Conservation (phyloP, 2,888 invertebrate genomes). For the Dolomedes plantarius region DNA sequence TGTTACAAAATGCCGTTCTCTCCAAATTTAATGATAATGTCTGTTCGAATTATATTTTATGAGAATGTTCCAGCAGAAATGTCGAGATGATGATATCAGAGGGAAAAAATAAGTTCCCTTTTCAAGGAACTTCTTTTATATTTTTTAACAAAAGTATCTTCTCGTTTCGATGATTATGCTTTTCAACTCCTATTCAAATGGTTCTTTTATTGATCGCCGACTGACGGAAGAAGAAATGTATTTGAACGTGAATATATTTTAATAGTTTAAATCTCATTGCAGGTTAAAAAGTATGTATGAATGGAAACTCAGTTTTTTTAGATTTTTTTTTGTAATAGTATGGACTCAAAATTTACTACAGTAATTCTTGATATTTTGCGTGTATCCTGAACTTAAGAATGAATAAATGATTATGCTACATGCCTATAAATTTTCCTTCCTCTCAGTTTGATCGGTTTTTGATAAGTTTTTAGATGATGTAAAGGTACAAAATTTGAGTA, state of each 20-base stretch:
- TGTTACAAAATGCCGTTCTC: background rate
- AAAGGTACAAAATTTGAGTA: no score
- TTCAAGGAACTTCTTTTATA: background rate
- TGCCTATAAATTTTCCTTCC: no score
- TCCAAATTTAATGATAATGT: background rate
- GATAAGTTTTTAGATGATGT: no score
- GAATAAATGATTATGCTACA: no score
- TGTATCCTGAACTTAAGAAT: no score
- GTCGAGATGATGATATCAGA: background rate
- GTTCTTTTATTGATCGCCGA: background rate
- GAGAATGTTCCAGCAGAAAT: background rate
- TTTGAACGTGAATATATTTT: background rate
- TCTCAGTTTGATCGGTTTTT: no score
- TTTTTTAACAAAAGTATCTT: background rate
- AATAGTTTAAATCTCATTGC: background rate
- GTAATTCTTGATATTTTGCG: no score
- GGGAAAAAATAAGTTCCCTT: background rate
- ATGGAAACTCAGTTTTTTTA: no score
- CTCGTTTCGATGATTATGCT: background rate
- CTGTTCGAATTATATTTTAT: background rate
- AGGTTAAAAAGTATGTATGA: no score
- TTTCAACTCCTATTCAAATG: conserved; percentile 3
- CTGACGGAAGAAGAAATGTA: background rate
- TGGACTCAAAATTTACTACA: no score
- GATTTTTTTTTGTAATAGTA: no score